Evolutionary conservation across 2,113 vertebrate species (phyloP), one percentile per base, ranked within the genome.

Genomic region (Acrocephalus arundinaceus): DNA sequence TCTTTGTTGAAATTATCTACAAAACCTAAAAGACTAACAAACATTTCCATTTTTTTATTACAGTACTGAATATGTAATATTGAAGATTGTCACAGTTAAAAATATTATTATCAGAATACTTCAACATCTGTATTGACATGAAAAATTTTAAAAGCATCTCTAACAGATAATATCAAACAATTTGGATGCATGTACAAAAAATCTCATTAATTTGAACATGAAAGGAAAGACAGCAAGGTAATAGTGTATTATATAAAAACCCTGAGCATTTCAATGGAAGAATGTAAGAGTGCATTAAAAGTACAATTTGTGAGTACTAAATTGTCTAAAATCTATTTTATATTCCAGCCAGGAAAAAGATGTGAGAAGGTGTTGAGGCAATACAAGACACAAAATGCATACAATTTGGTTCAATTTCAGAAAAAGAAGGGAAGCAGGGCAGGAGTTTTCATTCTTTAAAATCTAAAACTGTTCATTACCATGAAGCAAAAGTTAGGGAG

Each of bases 191-290:
- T 54, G 11, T 75, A 57, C 30, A 70, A 93, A 89, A 93, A 84
- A 59, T 30, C n/a, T 62, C 77, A 80, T 45, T 87, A 93, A 51
- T 95, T 89, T 90, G 70, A 91, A 78, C 72, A 89, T 41, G 41
- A 87, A 83, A 35, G 20, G 35, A 93, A 90, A 77, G 67, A 72
- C 71, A 92, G 46, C 25, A 63, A 90, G 30, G 43, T 72, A 93
- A 62, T 33, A 65, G n/a, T 62, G 17, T 46, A 45, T 67, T 94
- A 66, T 73, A 87, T 91, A 83, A 90, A 95, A 93, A 67, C 30
- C 63, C 75, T 11, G 20, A 7, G 17, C 16, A 13, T 96, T 95
- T 93, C 45, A 90, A 91, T 91, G 22, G n/a, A 73, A 67, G 52
- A 87, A 72, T 70, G 55, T 66, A 90, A 8, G 18, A 62, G 17